phyloP scores from a whole-genome alignment of 2,888 invertebrate genomes.

The Phasia obesa region DNA sequence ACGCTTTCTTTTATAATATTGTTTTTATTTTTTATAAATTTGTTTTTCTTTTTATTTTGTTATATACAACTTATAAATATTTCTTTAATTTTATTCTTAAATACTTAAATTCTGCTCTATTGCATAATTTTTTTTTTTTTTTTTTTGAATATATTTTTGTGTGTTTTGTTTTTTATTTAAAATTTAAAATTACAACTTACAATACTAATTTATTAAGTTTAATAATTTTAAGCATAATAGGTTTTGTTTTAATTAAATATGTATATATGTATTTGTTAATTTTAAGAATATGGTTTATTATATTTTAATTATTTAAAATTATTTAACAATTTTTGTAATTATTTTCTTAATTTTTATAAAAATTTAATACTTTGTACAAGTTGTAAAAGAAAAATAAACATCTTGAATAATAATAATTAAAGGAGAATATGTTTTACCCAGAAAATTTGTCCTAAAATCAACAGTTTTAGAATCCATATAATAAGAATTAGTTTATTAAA shows the following conservation, averaged over 20 bases:
- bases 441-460: neutral
- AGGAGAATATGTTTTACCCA: conserved; percentile 41
- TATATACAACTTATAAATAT: conserved; percentile 67
- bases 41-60: conserved; percentile 34
- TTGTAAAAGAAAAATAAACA: conserved; percentile 71
- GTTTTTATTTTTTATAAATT: conserved; percentile 27
- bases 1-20: conserved; percentile 66
- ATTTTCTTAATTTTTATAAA: conserved; percentile 66
- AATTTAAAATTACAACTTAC: conserved; percentile 65
- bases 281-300: conserved; percentile 54
- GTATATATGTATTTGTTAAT: conserved; percentile 49
- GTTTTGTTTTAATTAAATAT: conserved; percentile 48
- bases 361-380: conserved; percentile 80
- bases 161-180: conserved; percentile 31
- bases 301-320: conserved; percentile 69
- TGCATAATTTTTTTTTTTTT: too few species aligned
- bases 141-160: conserved; percentile 61
- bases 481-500: too few species aligned
- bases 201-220: conserved; percentile 47
- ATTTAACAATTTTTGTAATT: conserved; percentile 69
- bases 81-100: conserved; percentile 57
- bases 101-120: conserved; percentile 65
- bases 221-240: conserved; percentile 65
- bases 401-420: conserved; percentile 74
- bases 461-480: neutral